A percentile compares a stretch with the other conserved stretches of the same genome.
Conservation (phyloP, 2,888 invertebrate species). For the Yponomeuta evonymella region DNA sequence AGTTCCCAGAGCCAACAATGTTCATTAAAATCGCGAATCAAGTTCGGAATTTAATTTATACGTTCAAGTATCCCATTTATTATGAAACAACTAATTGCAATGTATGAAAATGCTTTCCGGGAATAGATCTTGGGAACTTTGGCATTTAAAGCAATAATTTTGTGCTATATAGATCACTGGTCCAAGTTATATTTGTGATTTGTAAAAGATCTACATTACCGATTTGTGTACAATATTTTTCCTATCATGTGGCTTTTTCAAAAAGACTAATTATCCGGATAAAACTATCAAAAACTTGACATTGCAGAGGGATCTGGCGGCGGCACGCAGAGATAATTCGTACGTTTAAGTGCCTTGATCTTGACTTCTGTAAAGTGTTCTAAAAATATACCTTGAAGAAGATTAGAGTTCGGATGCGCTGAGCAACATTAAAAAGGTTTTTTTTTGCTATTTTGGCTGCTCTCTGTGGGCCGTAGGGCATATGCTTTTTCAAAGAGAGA, state of each 20-base stretch:
- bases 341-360: background rate
- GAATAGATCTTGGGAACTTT: background rate
- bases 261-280: background rate
- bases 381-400: background rate
- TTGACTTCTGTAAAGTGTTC: background rate
- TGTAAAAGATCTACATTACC: background rate
- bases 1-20: slow-evolving; percentile 25
- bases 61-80: slow-evolving; percentile 18
- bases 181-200: too few species aligned
- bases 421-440: background rate
- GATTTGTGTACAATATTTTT: background rate
- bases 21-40: slow-evolving; percentile 37
- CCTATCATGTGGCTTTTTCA: background rate
- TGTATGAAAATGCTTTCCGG: background rate
- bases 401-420: background rate
- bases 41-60: slow-evolving; percentile 39
- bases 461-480: too few species aligned
- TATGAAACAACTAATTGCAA: background rate
- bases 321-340: background rate
- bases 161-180: too few species aligned
- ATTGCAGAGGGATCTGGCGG: background rate
- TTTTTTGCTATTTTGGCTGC: too few species aligned
- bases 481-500: too few species aligned
- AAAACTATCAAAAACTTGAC: background rate
- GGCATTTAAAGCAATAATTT: too few species aligned